Evolutionary conservation across 2,888 invertebrate genomes (phyloP), one percentile per base, ranked within the genome.

Genomic region (Apamea epomidion): DNA sequence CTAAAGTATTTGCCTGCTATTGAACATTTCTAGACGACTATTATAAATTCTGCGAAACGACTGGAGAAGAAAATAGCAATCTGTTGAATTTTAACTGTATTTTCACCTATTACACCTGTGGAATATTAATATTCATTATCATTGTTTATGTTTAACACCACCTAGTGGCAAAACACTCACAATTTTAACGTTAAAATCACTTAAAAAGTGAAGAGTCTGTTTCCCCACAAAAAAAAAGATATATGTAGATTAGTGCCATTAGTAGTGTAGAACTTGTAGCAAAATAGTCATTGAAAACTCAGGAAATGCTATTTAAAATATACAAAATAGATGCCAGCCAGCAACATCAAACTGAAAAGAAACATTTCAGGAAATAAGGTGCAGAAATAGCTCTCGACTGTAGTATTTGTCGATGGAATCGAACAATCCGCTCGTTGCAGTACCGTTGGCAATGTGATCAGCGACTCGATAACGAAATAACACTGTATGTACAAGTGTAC

Each of bases 321-420:
- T 60, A 74, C 37, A 54, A 64, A 58, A 68, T 73, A 71, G 76
- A 68, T 64, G 29, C 10, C 48, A 74, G 42, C 58, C 25, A 77
- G 74, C 58, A 76, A 65, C 45, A 58, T 76, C 37, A 54, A 68
- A 67, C 62, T 74, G 62, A 80, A 84, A 87, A 77, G 71, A 83
- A 60, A 21, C 72, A 76, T 74, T 79, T 68, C 37, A 83, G 72
- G 80, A 75, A 82, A 80, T 75, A 79, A 83, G 74, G 82, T 85
- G 71, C 64, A 74, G 82, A 83, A 85, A 81, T 87, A 71, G 74
- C 72, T 70, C 71, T 65, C 76, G 32, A 51, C 64, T 67, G 62
- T 54, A 81, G 83, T 83, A 83, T 88, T 88, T 83, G 85, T 87
- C 80, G 88, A 72, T 80, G 71, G 72, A 88, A 83, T 81, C 83